Evolutionary conservation across 2,888 invertebrate genomes (phyloP).

Genomic region (Punctoribates punctum): DNA sequence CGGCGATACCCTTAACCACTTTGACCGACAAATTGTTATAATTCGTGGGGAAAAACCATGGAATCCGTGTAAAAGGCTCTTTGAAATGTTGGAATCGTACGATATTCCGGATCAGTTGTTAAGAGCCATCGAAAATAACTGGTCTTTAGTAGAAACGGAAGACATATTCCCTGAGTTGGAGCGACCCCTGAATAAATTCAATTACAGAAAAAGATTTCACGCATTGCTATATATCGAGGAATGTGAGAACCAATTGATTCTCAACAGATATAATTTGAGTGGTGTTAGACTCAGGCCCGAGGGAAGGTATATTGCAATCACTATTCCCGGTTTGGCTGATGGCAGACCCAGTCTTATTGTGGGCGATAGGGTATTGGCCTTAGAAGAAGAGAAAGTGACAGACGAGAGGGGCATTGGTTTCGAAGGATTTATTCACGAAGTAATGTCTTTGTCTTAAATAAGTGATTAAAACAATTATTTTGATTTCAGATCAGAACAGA

Average conservation of each 20-base stretch:
- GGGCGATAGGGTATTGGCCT: slow-evolving; percentile 46
- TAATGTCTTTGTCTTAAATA: slow-evolving; percentile 52
- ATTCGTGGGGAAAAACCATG: not conserved
- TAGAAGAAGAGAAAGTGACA: slow-evolving; percentile 5
- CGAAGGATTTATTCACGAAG: slow-evolving; percentile 71
- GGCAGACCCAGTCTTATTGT: slow-evolving; percentile 75
- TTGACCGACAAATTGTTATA: not conserved
- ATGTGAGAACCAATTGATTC: slow-evolving; percentile 44
- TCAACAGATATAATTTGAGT: slow-evolving; percentile 45
- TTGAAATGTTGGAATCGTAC: not conserved
- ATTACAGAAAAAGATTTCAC: slow-evolving; percentile 44
- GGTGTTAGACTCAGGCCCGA: slow-evolving; percentile 40
- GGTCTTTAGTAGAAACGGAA: too few species aligned
- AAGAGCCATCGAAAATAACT: too few species aligned
- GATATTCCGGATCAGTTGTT: not conserved
- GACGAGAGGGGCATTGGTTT: slow-evolving; percentile 52
- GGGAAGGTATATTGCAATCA: slow-evolving; percentile 55
- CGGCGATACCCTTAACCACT: too few species aligned
- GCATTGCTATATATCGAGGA: slow-evolving; percentile 47
- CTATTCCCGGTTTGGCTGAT: slow-evolving; percentile 78
- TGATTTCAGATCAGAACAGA: slow-evolving; percentile 58
- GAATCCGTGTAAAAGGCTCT: not conserved
- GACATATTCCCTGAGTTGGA: slow-evolving; percentile 21
- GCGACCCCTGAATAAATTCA: slow-evolving; percentile 40
- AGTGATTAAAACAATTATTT: not conserved